Evolutionary conservation across 2,113 vertebrate species (phyloP), one percentile per base, ranked within the genome.

Genomic region (Piprites chloris): DNA sequence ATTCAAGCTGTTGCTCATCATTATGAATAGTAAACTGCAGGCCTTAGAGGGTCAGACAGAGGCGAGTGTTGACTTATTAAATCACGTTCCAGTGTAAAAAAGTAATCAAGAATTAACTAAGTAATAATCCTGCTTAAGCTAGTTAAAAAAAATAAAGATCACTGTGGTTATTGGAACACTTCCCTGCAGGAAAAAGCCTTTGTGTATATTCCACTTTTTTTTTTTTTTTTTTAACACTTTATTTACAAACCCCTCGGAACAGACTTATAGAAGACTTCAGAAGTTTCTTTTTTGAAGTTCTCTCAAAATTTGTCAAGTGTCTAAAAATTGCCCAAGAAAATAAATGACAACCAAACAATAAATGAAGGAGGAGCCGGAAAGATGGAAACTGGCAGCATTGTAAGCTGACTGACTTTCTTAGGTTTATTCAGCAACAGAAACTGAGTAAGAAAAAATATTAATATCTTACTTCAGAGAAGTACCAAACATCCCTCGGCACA

Each of bases 41-140:
- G 35, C 11, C 93, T 96, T 92, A 71, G 46, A 94, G 85, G 80
- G 89, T 92, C 93, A 95, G 68, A 42, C 83, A 95, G 86, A 94
- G 24, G 66, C 2, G 13, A 87, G 20, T 30, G 12, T 68, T 89
- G 59, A 87, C 56, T 90, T 90, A 86, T 63, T 94, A 89, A 93
- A 81, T 83, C 39, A 42, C 61, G 67, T 75, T 85, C 52, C 56
- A 88, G 19, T 61, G n/a, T 59, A 90, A 93, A 91, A 68, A 80
- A 62, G 20, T 47, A 81, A 87, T 75, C 35, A 87, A 79, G 69
- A 91, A 68, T 85, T 95, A 92, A 69, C 32, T 75, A 75, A 89
- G 49, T n/a, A 85, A 73, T 85, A 91, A 91, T 85, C 46, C 37
- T 83, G 30, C 14, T 42, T 80, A 80, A 86, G 18, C 23, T 63